Conservation (phyloP, 1,140 invertebrate species). For the Liolophura sinensis region DNA sequence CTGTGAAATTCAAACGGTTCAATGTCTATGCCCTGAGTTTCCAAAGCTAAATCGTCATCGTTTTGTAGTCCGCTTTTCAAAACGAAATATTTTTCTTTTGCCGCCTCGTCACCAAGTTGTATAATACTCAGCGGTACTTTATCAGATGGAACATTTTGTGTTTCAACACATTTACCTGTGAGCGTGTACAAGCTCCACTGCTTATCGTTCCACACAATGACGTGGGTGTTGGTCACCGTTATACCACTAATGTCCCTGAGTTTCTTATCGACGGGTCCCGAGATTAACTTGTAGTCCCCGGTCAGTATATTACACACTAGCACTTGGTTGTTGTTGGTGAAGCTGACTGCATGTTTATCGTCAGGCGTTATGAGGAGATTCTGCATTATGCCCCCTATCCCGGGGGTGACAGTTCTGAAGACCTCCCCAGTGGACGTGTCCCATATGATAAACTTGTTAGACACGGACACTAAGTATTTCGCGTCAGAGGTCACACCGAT, state of each 20-base stretch:
- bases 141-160: too few species aligned
- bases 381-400: conserved; percentile 91
- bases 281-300: conserved; percentile 73
- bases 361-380: conserved; percentile 91
- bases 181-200: conserved; percentile 50
- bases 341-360: conserved; percentile 94
- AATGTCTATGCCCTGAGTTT: conserved; percentile 56
- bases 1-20: conserved; percentile 76
- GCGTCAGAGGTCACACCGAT: conserved; percentile 90
- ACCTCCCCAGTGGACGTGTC: conserved; percentile 69
- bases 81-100: conserved; percentile 31
- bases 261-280: conserved; percentile 74
- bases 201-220: conserved; percentile 47
- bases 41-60: conserved; percentile 51
- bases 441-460: conserved; percentile 97
- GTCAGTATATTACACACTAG: conserved; percentile 53
- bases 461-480: conserved; percentile 93
- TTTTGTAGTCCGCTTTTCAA: conserved; percentile 44
- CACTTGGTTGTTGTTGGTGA: conserved; percentile 90
- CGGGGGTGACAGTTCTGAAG: conserved; percentile 74
- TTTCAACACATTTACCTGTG: conserved; percentile 34
- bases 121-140: too few species aligned
- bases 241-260: conserved; percentile 42
- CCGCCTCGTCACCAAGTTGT: too few species aligned
- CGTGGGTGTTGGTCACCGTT: conserved; percentile 41